These are phyloP conservation scores for Heliothis virescens DNA, from an alignment of 1,140 invertebrate genomes.

Conservation along the genomic window DNA sequence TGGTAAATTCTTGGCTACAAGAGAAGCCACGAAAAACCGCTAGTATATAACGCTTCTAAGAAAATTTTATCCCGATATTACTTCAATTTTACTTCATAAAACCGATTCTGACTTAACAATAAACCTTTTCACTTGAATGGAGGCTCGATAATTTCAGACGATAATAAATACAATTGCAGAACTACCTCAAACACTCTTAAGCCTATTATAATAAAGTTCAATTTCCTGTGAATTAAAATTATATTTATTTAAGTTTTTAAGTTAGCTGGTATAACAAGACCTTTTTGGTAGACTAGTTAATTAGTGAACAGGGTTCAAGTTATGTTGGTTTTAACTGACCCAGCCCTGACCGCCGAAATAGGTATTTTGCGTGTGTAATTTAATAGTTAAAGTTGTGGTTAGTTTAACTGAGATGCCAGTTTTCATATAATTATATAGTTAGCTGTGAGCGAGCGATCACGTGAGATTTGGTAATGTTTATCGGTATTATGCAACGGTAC, in stretches of 20 bases:
- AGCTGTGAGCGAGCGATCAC: not conserved
- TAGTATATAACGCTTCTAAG: too few species aligned
- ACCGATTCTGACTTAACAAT: not conserved
- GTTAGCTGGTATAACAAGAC: constrained; percentile 14
- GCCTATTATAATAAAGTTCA: constrained; percentile 28
- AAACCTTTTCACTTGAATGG: constrained; percentile 17
- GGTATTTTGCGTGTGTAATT: constrained; percentile 60
- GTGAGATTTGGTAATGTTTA: constrained; percentile 16
- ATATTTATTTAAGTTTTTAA: constrained; percentile 21
- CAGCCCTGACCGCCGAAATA: constrained; percentile 64
- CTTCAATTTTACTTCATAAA: too few species aligned
- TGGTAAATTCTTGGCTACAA: too few species aligned
- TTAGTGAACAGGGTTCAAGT: constrained; percentile 18
- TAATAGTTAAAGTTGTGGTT: constrained; percentile 49
- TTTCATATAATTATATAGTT: constrained; percentile 35
- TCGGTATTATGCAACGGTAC: not conserved
- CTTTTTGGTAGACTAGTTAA: not conserved
- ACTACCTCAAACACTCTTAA: not conserved
- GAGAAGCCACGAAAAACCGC: too few species aligned
- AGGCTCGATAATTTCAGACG: constrained; percentile 30
- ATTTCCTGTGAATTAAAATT: constrained; percentile 28
- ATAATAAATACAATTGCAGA: not conserved
- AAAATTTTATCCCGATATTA: too few species aligned
- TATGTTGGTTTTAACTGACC: constrained; percentile 51
- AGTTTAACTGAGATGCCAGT: constrained; percentile 47